A percentile compares a stretch with the other conserved stretches of the same genome.
Conservation (phyloP, 1,140 invertebrate genomes). For the Planococcus citri region DNA sequence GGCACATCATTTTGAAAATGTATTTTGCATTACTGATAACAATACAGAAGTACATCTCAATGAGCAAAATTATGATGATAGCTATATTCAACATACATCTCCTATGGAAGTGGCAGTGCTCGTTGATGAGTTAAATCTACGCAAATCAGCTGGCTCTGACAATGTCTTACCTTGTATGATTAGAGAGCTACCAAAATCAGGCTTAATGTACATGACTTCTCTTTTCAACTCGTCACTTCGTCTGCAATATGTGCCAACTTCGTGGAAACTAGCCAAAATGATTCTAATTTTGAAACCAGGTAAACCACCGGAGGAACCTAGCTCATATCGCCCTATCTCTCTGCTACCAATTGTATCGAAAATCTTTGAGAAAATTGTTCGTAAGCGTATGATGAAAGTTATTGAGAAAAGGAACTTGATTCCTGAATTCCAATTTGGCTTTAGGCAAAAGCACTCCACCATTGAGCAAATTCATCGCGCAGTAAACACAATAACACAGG, state of each 20-base stretch:
- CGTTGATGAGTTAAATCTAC: too few species aligned
- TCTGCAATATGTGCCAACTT: neutral
- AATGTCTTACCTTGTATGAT: neutral
- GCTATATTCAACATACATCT: neutral
- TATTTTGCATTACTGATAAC: neutral
- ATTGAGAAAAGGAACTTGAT: neutral
- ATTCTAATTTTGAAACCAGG: slow-evolving; percentile 31
- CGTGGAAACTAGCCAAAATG: slow-evolving; percentile 33
- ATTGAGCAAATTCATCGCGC: slow-evolving; percentile 25
- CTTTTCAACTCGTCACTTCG: neutral
- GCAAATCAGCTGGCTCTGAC: neutral
- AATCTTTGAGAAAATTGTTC: neutral
- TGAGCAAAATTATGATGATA: neutral
- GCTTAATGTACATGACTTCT: neutral
- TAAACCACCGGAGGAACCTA: slow-evolving; percentile 29
- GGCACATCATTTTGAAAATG: neutral
- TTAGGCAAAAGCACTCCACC: slow-evolving; percentile 30
- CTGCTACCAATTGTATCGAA: neutral
- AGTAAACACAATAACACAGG: slow-evolving; percentile 22
- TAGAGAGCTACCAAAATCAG: neutral
- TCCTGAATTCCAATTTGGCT: slow-evolving; percentile 33
- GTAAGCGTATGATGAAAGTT: neutral
- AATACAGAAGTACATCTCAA: neutral
- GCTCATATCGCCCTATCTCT: slow-evolving; percentile 20
- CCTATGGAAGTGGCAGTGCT: neutral